Evolutionary conservation across 2,888 invertebrate species (phyloP).

Genomic region (Volucella inflata): DNA sequence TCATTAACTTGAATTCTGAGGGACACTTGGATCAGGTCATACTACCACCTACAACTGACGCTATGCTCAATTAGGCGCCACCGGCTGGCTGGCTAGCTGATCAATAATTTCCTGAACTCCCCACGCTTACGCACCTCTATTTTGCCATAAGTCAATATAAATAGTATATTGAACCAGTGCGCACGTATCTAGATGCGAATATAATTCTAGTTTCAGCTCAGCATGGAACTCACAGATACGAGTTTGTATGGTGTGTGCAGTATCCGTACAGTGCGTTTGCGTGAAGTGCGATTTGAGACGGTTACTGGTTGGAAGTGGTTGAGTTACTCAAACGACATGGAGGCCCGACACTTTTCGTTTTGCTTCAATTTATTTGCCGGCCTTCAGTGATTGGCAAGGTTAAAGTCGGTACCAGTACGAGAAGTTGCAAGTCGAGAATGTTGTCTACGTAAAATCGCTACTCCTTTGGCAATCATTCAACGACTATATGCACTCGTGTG

Average conservation of each 20-base stretch:
- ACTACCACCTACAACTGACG: neutral
- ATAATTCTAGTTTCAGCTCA: neutral
- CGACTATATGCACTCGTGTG: slow-evolving; percentile 36
- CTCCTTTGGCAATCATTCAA: slow-evolving; percentile 62
- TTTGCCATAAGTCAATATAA: neutral
- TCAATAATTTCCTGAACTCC: slow-evolving; percentile 37
- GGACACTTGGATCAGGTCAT: no score
- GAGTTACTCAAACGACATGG: slow-evolving; percentile 60
- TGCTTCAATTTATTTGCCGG: slow-evolving; percentile 59
- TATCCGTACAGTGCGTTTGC: slow-evolving; percentile 29
- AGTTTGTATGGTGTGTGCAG: neutral
- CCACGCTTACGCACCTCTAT: slow-evolving; percentile 35
- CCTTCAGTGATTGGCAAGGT: slow-evolving; percentile 70
- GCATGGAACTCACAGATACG: neutral
- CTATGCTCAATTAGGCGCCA: neutral
- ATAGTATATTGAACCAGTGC: neutral
- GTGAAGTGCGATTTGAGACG: slow-evolving; percentile 64
- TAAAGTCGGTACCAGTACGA: slow-evolving; percentile 48
- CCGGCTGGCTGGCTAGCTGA: neutral
- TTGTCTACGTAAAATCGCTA: slow-evolving; percentile 37
- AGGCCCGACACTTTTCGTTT: slow-evolving; percentile 70
- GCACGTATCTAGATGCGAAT: slow-evolving; percentile 22
- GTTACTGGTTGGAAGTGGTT: slow-evolving; percentile 17
- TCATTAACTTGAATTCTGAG: slow-evolving; percentile 54
- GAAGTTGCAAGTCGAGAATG: slow-evolving; percentile 23